Conservation (phyloP, 2,888 invertebrate species). For the Tanypteryx hageni region DNA sequence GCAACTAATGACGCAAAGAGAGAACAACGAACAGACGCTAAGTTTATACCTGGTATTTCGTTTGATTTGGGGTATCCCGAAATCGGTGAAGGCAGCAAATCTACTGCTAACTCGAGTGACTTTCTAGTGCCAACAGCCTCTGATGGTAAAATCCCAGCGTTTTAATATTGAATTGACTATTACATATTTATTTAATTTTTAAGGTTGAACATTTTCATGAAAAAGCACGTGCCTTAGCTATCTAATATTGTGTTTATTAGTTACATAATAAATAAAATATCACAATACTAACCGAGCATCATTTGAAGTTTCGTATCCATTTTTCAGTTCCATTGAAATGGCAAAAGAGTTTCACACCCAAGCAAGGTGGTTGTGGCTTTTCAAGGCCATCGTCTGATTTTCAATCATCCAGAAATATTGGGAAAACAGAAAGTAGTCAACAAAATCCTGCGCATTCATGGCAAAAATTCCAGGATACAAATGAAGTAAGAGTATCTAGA, state of each 20-base stretch:
- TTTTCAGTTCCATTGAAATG: background rate
- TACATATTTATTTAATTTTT: too few species aligned
- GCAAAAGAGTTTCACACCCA: background rate
- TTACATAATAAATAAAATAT: too few species aligned
- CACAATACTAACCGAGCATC: background rate
- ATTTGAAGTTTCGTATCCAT: background rate
- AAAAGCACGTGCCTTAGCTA: too few species aligned
- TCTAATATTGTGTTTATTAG: too few species aligned
- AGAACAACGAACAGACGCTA: background rate
- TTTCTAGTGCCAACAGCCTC: background rate
- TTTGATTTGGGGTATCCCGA: constrained; percentile 54
- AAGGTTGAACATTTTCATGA: too few species aligned
- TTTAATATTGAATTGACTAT: background rate
- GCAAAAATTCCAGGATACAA: constrained; percentile 7
- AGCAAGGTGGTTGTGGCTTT: background rate
- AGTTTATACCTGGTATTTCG: background rate
- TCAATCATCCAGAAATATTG: constrained; percentile 7
- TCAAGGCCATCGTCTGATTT: background rate
- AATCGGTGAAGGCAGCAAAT: background rate
- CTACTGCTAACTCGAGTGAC: background rate
- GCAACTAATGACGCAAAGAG: background rate
- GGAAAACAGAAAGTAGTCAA: constrained; percentile 35
- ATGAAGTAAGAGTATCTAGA: background rate
- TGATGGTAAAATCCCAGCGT: background rate
- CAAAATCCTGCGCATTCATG: background rate